Percentiles rank a stretch among this genome's conserved stretches.
These are phyloP conservation scores for Ditylenchus dipsaci DNA, from an alignment of 1,140 invertebrate species.

Conservation along the genomic window DNA sequence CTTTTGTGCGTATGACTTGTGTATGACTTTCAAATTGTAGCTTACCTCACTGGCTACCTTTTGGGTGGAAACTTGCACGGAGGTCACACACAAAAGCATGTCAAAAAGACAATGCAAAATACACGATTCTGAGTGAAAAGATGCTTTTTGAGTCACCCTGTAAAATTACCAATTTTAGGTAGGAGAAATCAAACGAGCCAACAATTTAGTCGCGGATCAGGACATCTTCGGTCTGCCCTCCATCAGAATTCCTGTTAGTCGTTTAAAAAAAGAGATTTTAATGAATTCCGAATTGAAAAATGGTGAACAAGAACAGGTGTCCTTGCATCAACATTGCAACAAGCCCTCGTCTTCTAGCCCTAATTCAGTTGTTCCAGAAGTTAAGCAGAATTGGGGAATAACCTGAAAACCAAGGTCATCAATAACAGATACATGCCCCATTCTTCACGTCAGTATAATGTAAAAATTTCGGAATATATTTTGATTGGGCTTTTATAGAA, in stretches of 20 bases:
- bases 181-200: slow-evolving; percentile 35
- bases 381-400: too few species aligned
- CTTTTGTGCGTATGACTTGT: too few species aligned
- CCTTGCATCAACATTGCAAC: background rate
- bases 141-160: slow-evolving; percentile 23
- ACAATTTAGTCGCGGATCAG: slow-evolving; percentile 33
- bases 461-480: background rate
- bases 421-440: background rate
- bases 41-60: too few species aligned
- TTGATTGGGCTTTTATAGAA: background rate
- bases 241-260: slow-evolving; percentile 34
- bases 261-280: slow-evolving; percentile 19
- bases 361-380: background rate
- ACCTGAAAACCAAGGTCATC: background rate
- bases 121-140: too few species aligned
- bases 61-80: too few species aligned
- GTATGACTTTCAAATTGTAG: too few species aligned
- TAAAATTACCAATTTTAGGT: too few species aligned
- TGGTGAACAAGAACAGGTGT: background rate
- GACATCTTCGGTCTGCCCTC: slow-evolving; percentile 27
- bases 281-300: background rate
- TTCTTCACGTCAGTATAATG: background rate
- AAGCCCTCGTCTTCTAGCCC: background rate
- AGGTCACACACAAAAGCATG: too few species aligned
- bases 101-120: too few species aligned